Percentiles rank a stretch among this genome's conserved stretches.
Evolutionary conservation across 2,797 vertebrate genomes (phyloP).

Genomic region (Anguilla obscura): DNA sequence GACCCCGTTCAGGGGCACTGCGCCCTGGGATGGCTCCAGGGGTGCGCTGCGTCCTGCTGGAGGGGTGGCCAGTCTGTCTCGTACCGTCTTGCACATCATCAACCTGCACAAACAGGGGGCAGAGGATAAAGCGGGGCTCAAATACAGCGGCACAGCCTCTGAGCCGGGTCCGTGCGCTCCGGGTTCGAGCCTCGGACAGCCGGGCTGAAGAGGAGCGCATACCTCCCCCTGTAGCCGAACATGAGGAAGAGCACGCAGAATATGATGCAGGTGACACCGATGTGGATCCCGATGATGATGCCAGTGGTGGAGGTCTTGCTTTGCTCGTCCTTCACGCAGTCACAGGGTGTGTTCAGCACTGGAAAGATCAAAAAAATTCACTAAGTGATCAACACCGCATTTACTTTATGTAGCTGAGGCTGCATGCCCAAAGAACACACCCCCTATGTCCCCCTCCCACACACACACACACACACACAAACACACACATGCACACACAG

Average conservation of each 20-base stretch:
- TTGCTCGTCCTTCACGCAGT: slow-evolving; percentile 89
- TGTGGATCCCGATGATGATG: slow-evolving; percentile 95
- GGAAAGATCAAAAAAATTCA: slow-evolving; percentile 38
- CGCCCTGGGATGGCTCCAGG: slow-evolving; percentile 67
- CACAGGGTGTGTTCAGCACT: slow-evolving; percentile 86
- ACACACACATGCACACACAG: too few relatives aligned
- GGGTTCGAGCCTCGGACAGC: not conserved
- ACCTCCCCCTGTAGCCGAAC: slow-evolving; percentile 96
- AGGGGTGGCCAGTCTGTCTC: slow-evolving; percentile 80
- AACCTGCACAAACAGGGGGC: slow-evolving; percentile 47
- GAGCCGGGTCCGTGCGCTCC: not conserved
- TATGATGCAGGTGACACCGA: slow-evolving; percentile 95
- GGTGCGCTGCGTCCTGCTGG: slow-evolving; percentile 71
- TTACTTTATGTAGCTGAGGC: not conserved
- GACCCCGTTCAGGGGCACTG: slow-evolving; percentile 72
- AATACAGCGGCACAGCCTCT: not conserved
- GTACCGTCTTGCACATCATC: slow-evolving; percentile 88
- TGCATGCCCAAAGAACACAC: slow-evolving; percentile 20
- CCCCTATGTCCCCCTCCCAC: slow-evolving; percentile 28
- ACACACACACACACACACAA: not conserved
- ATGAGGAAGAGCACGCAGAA: slow-evolving; percentile 97
- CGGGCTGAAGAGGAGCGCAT: slow-evolving; percentile 25
- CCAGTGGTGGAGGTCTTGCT: slow-evolving; percentile 88
- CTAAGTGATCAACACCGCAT: slow-evolving; percentile 23
- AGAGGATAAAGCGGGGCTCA: not conserved